Evolutionary conservation across 2,888 invertebrate genomes (phyloP).

Genomic region (Patella depressa): DNA sequence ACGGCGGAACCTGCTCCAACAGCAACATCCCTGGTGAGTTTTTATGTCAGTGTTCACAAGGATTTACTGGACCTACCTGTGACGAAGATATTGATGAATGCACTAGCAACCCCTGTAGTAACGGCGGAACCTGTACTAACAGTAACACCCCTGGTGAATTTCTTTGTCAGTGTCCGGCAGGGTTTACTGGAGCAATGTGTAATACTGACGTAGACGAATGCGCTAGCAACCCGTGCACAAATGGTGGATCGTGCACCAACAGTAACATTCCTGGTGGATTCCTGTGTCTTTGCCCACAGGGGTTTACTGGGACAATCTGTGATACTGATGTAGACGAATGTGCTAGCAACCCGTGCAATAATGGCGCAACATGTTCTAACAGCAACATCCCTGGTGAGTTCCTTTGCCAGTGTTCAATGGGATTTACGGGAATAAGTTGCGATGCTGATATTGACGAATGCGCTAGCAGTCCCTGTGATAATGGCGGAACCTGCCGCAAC

Average conservation of each 20-base stretch:
- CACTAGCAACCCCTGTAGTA: not conserved
- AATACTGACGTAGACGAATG: too few relatives aligned
- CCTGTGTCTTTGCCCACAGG: too few relatives aligned
- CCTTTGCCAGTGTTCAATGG: conserved; percentile 73
- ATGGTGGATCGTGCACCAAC: too few relatives aligned
- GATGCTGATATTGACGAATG: conserved; percentile 92
- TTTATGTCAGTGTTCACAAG: conserved; percentile 27
- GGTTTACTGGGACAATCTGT: too few relatives aligned
- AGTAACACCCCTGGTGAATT: too few relatives aligned
- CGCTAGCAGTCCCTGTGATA: conserved; percentile 90
- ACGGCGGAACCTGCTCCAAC: conserved; percentile 1
- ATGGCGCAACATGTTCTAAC: conserved; percentile 19
- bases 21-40: conserved; percentile 17
- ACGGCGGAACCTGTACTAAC: too few relatives aligned
- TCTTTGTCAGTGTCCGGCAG: too few relatives aligned
- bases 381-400: conserved; percentile 2
- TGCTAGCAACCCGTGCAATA: conserved; percentile 15
- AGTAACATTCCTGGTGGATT: too few relatives aligned
- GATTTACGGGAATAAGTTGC: conserved; percentile 72
- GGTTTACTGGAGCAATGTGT: too few relatives aligned
- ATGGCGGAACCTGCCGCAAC: conserved; percentile 83
- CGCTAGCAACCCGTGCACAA: too few relatives aligned
- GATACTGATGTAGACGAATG: conserved; percentile 23
- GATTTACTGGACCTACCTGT: conserved; percentile 33
- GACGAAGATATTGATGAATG: conserved; percentile 27